phyloP scores from a whole-genome alignment of 92 coral and sea anemone genomes.

The Micromussa lordhowensis region DNA sequence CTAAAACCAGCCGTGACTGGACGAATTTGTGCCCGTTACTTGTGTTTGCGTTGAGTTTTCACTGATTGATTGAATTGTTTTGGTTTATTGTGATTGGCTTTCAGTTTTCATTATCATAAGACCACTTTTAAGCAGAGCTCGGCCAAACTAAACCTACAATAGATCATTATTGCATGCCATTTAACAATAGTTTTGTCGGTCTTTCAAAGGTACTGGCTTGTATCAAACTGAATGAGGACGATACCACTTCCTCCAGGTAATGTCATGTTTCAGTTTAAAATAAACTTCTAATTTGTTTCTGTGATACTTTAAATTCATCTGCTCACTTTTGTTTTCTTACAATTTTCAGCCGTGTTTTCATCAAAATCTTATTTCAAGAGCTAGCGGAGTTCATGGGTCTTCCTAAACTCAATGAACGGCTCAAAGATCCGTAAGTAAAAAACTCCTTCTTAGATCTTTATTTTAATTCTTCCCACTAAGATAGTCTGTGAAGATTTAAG shows the following conservation, averaged over 20 bases:
- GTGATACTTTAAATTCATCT: not conserved
- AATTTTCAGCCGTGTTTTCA: constrained; percentile 85
- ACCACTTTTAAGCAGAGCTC: not conserved
- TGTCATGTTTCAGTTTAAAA: not conserved
- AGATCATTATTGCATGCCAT: not conserved
- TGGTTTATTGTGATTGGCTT: not conserved
- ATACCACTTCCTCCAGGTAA: constrained; percentile 96
- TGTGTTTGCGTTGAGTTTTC: not conserved
- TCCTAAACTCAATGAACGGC: constrained; percentile 88
- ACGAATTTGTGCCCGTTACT: not conserved
- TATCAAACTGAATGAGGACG: constrained; percentile 94
- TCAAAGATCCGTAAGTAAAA: constrained; percentile 95
- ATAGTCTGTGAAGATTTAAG: not conserved
- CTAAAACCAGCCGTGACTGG: not conserved
- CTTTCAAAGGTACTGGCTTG: constrained; percentile 80
- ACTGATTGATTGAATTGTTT: not conserved
- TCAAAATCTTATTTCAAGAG: constrained; percentile 97
- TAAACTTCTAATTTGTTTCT: not conserved
- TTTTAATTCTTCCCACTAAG: not conserved
- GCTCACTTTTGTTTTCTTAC: not conserved
- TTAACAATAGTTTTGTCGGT: not conserved
- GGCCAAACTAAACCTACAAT: not conserved
- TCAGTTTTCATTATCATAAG: not conserved
- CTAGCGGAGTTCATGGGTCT: constrained; percentile 98
- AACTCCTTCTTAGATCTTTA: not conserved